phyloP scores from a whole-genome alignment of 2,797 vertebrate species.

The Neoniphon sammara region DNA sequence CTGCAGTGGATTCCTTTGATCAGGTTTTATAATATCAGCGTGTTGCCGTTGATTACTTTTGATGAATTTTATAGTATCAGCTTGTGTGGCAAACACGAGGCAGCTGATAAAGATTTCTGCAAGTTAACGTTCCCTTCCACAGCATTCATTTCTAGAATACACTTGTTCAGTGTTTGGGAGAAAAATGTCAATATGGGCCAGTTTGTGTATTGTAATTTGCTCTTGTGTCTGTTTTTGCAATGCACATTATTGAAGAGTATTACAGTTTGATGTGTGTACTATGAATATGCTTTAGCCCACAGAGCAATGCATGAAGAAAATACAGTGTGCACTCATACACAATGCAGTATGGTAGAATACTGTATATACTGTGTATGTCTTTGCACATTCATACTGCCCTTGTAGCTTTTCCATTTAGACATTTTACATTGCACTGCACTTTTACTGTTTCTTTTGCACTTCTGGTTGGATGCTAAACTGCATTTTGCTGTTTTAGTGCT shows the following conservation, averaged over 20 bases:
- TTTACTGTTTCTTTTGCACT: too few relatives aligned
- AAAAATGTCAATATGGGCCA: background rate
- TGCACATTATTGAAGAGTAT: too few relatives aligned
- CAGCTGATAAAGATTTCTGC: conserved; percentile 74
- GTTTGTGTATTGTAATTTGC: background rate
- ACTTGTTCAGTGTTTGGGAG: conserved; percentile 9
- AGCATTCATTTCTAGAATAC: conserved; percentile 37
- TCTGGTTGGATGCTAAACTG: too few relatives aligned
- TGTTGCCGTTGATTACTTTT: conserved; percentile 65
- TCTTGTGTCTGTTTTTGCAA: background rate
- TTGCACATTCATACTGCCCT: too few relatives aligned
- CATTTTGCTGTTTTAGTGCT: too few relatives aligned
- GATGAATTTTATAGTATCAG: conserved; percentile 63
- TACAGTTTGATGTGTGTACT: too few relatives aligned
- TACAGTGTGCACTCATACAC: too few relatives aligned
- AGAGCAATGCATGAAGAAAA: too few relatives aligned
- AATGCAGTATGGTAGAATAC: too few relatives aligned
- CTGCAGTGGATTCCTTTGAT: conserved; percentile 67
- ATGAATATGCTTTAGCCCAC: background rate
- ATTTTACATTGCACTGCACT: too few relatives aligned
- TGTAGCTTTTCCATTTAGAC: too few relatives aligned
- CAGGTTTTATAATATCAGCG: conserved; percentile 36
- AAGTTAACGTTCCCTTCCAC: conserved; percentile 45
- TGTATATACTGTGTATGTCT: too few relatives aligned
- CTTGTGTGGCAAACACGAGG: conserved; percentile 71